Base-by-base conservation (phyloP, 2,797 vertebrate species). In the Dipus sagitta region DNA sequence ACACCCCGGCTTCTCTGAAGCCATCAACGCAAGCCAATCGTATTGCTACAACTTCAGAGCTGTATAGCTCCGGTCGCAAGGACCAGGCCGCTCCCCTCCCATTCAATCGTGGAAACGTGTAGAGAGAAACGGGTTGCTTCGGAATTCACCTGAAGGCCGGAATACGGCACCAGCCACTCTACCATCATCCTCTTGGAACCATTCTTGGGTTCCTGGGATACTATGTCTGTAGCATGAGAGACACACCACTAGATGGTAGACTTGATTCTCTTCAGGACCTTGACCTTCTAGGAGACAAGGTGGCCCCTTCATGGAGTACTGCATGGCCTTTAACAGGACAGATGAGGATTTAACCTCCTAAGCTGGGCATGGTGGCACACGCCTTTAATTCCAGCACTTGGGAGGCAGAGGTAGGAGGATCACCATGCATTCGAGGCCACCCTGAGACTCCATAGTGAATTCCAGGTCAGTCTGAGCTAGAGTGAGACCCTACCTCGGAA, bases 181-280 rank as follows among this genome's bases (percentile, higher is more conserved):
- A 24, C 52, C 42, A 4, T 7, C 47, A 47, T 47, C 20, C 47
- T 72, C n/a, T n/a, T 10, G 15, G 82, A 87, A 79, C 23, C 54
- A 3, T 30, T 85, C 58, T 2, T 10, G 58, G 26, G 74, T 54
- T 42, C 71, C 64, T 23, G 21, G 78, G 76, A 78, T n/a, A 58
- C 84, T 34, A 14, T 0, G 26, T 86, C 71, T 88, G 32, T 65
- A 80, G 72, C 82, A 62, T n/a, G 75, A 3, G 32, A 82, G 77
- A 81, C 28, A 77, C 12, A 78, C 88, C 79, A 75, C 93, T 89
- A 91, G 74, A 62, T 15, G 86, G 70, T 72, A 79, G 52, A 70
- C 38, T 85, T 52, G 67, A 11, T 62, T 94, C 28, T 79, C 58
- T 58, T 76, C 26, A 70, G n/a, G 79, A 80, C 28, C 72, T 26